Percentiles rank a stretch among this genome's conserved stretches.
phyloP scores from a whole-genome alignment of 1,140 invertebrate genomes.

The Brevipalpus yothersi region DNA sequence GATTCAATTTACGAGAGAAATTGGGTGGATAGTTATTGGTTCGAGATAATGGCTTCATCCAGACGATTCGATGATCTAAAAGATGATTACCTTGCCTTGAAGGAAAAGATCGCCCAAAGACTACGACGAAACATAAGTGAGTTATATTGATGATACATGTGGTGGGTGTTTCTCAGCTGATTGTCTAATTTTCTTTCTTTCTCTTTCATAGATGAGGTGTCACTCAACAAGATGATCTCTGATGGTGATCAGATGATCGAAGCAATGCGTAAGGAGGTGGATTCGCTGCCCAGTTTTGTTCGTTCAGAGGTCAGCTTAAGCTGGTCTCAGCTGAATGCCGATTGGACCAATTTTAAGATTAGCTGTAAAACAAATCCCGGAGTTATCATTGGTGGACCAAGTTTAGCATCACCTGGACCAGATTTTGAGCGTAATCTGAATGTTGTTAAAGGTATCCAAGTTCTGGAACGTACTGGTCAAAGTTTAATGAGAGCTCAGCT shows the following conservation, averaged over 20 bases:
- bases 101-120: conserved; percentile 4
- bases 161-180: neutral
- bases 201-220: conserved; percentile 4
- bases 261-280: conserved; percentile 1
- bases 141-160: neutral
- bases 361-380: neutral
- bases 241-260: conserved; percentile 5
- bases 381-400: neutral
- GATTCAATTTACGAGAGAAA: too few relatives aligned
- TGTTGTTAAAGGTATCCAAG: conserved; percentile 25
- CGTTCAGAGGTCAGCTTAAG: conserved; percentile 1
- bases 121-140: conserved; percentile 4
- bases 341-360: conserved; percentile 6
- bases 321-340: neutral
- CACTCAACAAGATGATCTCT: conserved; percentile 2
- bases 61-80: conserved; percentile 8
- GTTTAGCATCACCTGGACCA: neutral
- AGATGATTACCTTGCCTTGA: conserved; percentile 4
- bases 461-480: conserved; percentile 34
- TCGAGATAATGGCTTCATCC: conserved; percentile 3
- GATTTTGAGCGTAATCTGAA: neutral
- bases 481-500: conserved; percentile 40
- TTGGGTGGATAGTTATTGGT: too few relatives aligned
- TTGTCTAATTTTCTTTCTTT: neutral
- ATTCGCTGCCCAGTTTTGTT: neutral